These are phyloP conservation scores for Elachura formosa DNA, from an alignment of 2,113 vertebrate genomes.

Conservation along the genomic window DNA sequence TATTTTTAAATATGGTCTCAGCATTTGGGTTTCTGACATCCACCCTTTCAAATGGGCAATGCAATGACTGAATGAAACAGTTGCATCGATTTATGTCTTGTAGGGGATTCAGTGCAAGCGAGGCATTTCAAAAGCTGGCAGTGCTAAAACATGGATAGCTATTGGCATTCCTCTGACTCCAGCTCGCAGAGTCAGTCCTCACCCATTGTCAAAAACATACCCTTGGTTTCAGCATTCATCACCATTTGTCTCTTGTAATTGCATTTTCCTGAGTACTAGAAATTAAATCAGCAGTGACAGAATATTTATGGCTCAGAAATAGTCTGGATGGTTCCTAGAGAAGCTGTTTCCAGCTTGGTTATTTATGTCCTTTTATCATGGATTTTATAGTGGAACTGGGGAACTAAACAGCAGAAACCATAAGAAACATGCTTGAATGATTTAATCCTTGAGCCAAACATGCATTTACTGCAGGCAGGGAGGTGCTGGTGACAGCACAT, in stretches of 20 bases:
- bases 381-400: constrained; percentile 39
- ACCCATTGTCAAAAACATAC: background rate
- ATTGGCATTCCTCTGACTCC: background rate
- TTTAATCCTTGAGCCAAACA: background rate
- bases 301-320: constrained; percentile 40
- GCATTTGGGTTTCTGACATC: background rate
- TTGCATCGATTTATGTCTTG: background rate
- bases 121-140: background rate
- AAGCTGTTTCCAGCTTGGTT: constrained; percentile 45
- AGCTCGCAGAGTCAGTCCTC: background rate
- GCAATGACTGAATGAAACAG: background rate
- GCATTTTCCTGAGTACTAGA: constrained; percentile 18
- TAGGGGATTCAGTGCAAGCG: fast-evolving
- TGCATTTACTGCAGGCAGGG: background rate
- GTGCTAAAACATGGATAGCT: background rate
- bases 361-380: constrained; percentile 47
- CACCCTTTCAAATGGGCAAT: background rate
- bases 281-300: constrained; percentile 31
- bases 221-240: constrained; percentile 13
- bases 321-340: constrained; percentile 22
- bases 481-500: fast-evolving
- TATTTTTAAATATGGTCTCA: background rate
- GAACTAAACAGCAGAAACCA: background rate
- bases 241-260: constrained; percentile 20
- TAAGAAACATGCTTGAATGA: background rate